Conservation (phyloP, 2,888 invertebrate species). For the Eugnorisma glareosa region DNA sequence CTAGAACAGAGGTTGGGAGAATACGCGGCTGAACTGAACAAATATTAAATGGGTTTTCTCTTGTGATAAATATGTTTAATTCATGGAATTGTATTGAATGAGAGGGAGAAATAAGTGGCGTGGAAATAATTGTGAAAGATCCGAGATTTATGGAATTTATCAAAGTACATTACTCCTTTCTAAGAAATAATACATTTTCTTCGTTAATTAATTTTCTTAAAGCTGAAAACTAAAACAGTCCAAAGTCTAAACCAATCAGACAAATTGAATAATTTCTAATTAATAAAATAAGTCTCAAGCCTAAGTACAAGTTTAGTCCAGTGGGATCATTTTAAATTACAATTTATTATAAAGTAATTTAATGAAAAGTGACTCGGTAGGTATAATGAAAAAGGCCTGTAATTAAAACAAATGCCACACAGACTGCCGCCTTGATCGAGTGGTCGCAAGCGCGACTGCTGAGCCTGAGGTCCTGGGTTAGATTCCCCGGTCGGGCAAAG, state of each 20-base stretch:
- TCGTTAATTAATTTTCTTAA: conserved; percentile 18
- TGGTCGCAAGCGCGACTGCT: not conserved
- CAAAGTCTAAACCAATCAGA: conserved; percentile 16
- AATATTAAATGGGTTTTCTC: conserved; percentile 53
- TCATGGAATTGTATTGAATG: conserved; percentile 35
- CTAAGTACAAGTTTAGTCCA: not conserved
- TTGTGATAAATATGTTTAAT: conserved; percentile 54
- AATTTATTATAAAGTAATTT: conserved; percentile 10
- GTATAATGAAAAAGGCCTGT: not conserved
- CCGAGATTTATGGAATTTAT: not conserved
- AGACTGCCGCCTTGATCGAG: not conserved
- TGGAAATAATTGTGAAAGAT: conserved; percentile 16
- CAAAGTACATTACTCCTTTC: conserved; percentile 1
- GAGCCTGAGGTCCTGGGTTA: not conserved
- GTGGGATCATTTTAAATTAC: not conserved
- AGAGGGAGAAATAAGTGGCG: conserved; percentile 11
- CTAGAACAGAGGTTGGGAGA: conserved; percentile 47
- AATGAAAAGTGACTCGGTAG: not conserved
- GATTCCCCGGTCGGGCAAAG: not conserved
- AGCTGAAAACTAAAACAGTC: not conserved
- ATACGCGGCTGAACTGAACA: conserved; percentile 44
- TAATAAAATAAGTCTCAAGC: conserved; percentile 13
- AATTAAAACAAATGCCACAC: not conserved
- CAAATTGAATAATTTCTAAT: conserved; percentile 34
- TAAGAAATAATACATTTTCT: not conserved